Evolutionary conservation across 1,140 invertebrate genomes (phyloP), one percentile per base, ranked within the genome.

Genomic region (Panagrolaimus sp.): DNA sequence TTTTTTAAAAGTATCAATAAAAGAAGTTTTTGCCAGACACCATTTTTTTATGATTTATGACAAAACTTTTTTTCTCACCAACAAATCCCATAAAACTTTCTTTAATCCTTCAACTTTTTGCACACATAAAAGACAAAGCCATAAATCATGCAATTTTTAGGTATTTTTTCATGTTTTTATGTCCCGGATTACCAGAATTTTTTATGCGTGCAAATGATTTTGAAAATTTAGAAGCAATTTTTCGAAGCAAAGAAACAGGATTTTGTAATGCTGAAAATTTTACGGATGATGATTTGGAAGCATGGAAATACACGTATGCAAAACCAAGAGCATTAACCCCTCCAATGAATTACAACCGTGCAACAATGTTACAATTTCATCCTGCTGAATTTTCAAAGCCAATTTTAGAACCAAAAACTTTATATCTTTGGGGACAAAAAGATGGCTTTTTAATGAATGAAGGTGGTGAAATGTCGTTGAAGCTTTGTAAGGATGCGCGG

Each of bases 291-390:
- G 89, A 89, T 74, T 79, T 91, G n/a, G 89, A 90, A 75, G 89
- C 89, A 2, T 91, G 89, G 78, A 91, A 91, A 84, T 91, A 91
- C 82, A 85, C 87, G 9, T 91, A 91, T 81, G 88, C 14, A 11
- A 16, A 27, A 11, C 20, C 20, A 3, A 89, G 88, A 78, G 89
- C 90, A 70, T 89, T 90, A 87, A 89, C 88, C 9, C 88, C 88
- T n/a, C 88, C 90, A 14, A 86, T 92, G 47, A 91, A 91, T 84
- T 91, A 90, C 84, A 91, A 88, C 74, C 83, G 88, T 1, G 43
- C 65, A 25, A 31, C 46, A 9, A 23, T 31, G 47, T 25, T 45
- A 48, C 66, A 31, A 48, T 64, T 71, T 20, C 23, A 20, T 46
- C 13, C 42, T 4, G 14, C 44, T 14, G 38, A 62, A 14, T 13